phyloP scores from a whole-genome alignment of 2,888 invertebrate species.

The Boloria euphrosyne region DNA sequence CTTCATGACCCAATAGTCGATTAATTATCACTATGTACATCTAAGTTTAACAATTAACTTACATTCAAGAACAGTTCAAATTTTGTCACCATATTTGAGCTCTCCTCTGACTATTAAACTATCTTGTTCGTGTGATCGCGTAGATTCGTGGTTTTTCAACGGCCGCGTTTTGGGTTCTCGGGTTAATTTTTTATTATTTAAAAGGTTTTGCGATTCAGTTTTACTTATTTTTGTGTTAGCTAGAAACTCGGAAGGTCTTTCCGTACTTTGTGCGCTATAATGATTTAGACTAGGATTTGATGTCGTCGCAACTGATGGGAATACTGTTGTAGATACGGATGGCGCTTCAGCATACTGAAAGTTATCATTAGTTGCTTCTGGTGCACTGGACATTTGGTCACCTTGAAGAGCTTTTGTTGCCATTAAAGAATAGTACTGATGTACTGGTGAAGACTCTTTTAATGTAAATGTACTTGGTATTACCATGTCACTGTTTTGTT shows the following conservation, averaged over 20 bases:
- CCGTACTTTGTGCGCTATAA: conserved; percentile 22
- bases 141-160: conserved; percentile 32
- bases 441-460: conserved; percentile 62
- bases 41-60: conserved; percentile 48
- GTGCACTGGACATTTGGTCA: conserved; percentile 53
- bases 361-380: conserved; percentile 70
- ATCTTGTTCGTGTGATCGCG: conserved; percentile 41
- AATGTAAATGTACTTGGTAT: conserved; percentile 60
- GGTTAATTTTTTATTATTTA: conserved; percentile 27
- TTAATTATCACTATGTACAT: conserved; percentile 16
- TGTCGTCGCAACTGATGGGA: conserved; percentile 50
- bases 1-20: conserved; percentile 42
- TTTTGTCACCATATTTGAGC: conserved; percentile 75
- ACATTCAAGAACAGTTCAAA: conserved; percentile 52
- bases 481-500: conserved; percentile 47
- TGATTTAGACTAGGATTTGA: conserved; percentile 30
- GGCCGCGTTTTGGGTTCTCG: conserved; percentile 33
- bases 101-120: conserved; percentile 53
- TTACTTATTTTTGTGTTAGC: conserved; percentile 27
- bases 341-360: conserved; percentile 68
- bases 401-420: conserved; percentile 62
- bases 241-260: conserved; percentile 19
- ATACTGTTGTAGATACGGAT: conserved; percentile 49
- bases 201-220: conserved; percentile 21
- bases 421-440: conserved; percentile 68